Conservation (phyloP, 2,797 vertebrate genomes). For the Rhyacichthys aspro region DNA sequence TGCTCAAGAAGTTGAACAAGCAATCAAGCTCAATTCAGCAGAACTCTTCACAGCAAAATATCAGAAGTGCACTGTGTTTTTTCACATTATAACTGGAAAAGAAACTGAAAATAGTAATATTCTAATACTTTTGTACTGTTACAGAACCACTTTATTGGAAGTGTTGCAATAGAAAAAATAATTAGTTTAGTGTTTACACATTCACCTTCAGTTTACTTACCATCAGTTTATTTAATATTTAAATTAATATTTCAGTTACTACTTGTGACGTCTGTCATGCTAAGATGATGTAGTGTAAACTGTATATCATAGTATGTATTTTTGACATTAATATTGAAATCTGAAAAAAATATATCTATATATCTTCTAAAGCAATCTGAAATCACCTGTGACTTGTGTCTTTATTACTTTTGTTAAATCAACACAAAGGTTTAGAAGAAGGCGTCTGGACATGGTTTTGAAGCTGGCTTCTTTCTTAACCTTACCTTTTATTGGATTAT, state of each 20-base stretch:
- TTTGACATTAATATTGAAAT: constrained; percentile 99
- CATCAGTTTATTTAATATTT: constrained; percentile 99
- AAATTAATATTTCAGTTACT: constrained; percentile 97
- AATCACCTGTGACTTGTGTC: constrained; percentile 56
- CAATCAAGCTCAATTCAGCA: constrained; percentile 62
- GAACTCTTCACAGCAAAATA: constrained; percentile 65
- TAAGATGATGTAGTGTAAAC: constrained; percentile 98
- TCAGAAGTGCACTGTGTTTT: constrained; percentile 89
- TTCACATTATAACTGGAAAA: constrained; percentile 92
- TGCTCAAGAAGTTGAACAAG: constrained; percentile 74
- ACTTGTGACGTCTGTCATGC: constrained; percentile 95
- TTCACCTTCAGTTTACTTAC: constrained; percentile 86
- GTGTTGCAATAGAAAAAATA: constrained; percentile 96
- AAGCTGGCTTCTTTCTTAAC: too few species aligned
- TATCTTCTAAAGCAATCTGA: constrained; percentile 88
- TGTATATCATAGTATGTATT: constrained; percentile 99
- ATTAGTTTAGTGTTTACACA: constrained; percentile 98
- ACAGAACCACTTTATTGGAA: constrained; percentile 96
- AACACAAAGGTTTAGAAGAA: too few species aligned
- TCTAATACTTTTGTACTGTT: constrained; percentile 94
- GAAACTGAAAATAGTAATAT: constrained; percentile 82
- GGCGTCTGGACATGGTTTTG: too few species aligned
- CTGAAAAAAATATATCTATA: constrained; percentile 82
- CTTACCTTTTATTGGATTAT: too few species aligned
- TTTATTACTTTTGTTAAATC: constrained; percentile 8